These are phyloP conservation scores for Synergus umbraculus DNA, from an alignment of 2,888 invertebrate species.

Conservation along the genomic window DNA sequence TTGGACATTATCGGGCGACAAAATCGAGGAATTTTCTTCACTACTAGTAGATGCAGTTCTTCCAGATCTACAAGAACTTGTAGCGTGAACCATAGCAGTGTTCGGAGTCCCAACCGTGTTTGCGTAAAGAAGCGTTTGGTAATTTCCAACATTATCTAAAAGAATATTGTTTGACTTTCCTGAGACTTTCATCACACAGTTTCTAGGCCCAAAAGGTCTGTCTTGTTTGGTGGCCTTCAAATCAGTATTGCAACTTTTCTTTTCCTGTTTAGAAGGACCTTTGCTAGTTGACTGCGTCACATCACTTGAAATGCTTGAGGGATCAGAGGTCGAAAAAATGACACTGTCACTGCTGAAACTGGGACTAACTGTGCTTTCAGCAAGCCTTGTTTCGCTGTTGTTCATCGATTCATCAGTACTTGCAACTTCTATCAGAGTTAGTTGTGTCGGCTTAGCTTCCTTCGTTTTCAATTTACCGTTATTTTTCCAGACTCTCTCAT, in stretches of 20 bases:
- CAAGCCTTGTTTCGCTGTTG: constrained; percentile 59
- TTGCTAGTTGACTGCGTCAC: constrained; percentile 58
- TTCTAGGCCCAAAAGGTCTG: constrained; percentile 81
- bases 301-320: constrained; percentile 74
- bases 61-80: constrained; percentile 61
- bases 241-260: constrained; percentile 49
- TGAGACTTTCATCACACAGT: constrained; percentile 87
- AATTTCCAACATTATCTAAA: constrained; percentile 87
- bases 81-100: constrained; percentile 70
- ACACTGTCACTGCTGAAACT: constrained; percentile 74
- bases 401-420: constrained; percentile 63
- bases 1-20: constrained; percentile 74
- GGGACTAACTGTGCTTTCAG: constrained; percentile 68
- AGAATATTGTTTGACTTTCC: constrained; percentile 89
- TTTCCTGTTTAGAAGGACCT: constrained; percentile 45
- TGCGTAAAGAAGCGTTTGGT: constrained; percentile 86
- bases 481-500: constrained; percentile 72
- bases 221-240: constrained; percentile 59
- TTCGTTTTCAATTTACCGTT: constrained; percentile 50
- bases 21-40: constrained; percentile 67
- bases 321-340: constrained; percentile 74
- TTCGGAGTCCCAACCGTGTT: constrained; percentile 67
- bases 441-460: constrained; percentile 50
- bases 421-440: constrained; percentile 72
- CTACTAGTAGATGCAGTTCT: constrained; percentile 71